A percentile compares a stretch with the other conserved stretches of the same genome.
phyloP scores from a whole-genome alignment of 2,888 invertebrate genomes.

The Tanaodytes sp. region DNA sequence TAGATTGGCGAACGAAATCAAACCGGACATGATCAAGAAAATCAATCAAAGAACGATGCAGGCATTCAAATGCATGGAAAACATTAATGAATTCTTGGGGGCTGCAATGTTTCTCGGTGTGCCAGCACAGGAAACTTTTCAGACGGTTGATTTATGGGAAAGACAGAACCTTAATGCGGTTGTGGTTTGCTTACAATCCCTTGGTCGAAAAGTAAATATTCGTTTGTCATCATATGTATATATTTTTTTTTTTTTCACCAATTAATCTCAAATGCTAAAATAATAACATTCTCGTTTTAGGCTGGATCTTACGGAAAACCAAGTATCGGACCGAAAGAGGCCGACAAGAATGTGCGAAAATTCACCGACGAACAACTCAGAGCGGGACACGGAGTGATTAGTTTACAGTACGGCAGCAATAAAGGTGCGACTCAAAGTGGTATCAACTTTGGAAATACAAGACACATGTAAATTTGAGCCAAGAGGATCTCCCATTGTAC shows the following conservation, averaged over 20 bases:
- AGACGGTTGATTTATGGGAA: conserved; percentile 98
- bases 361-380: conserved; percentile 95
- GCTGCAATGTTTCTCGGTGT: conserved; percentile 90
- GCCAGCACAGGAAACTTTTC: conserved; percentile 94
- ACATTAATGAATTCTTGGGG: conserved; percentile 94
- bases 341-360: conserved; percentile 93
- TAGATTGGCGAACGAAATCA: conserved; percentile 89
- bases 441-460: conserved; percentile 96
- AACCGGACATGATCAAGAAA: conserved; percentile 91
- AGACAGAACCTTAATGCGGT: conserved; percentile 96
- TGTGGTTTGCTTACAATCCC: conserved; percentile 93
- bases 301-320: conserved; percentile 88
- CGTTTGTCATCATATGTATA: too few species aligned
- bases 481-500: too few species aligned
- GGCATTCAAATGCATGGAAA: conserved; percentile 99
- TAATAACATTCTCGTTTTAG: conserved; percentile 72
- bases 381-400: conserved; percentile 94
- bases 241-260: too few species aligned
- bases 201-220: conserved; percentile 75
- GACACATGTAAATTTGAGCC: conserved; percentile 97
- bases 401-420: conserved; percentile 96
- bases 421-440: conserved; percentile 98
- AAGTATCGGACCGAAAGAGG: conserved; percentile 95
- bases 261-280: too few species aligned
- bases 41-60: conserved; percentile 85